These are phyloP conservation scores for Myiopsitta monachus DNA, from an alignment of 2,113 vertebrate genomes.

Conservation along the genomic window DNA sequence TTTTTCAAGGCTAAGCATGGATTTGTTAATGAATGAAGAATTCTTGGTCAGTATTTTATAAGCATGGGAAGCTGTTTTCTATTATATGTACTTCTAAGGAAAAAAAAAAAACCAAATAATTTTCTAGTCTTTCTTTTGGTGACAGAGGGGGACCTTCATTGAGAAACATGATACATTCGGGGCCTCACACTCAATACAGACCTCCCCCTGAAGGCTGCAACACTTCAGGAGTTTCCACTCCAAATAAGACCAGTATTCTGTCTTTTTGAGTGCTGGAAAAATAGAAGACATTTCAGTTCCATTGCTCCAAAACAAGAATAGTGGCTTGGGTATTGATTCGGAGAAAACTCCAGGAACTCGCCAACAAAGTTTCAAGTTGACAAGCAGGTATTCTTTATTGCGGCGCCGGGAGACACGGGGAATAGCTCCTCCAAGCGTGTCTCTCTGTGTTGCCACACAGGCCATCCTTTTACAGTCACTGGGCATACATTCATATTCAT, in stretches of 20 bases:
- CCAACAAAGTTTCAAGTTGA: too few relatives aligned
- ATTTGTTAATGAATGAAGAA: not conserved
- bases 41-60: constrained; percentile 2
- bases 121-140: not conserved
- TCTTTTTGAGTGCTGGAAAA: not conserved
- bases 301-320: not conserved
- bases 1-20: not conserved
- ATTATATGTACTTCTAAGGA: not conserved
- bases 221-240: not conserved
- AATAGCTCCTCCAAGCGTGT: too few relatives aligned
- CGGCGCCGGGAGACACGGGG: too few relatives aligned
- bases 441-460: too few relatives aligned
- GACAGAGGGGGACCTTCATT: not conserved
- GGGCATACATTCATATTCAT: too few relatives aligned
- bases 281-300: not conserved
- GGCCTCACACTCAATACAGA: not conserved
- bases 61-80: not conserved
- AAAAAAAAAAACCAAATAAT: not conserved
- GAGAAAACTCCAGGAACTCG: too few relatives aligned
- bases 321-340: not conserved
- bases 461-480: too few relatives aligned
- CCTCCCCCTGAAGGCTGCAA: not conserved
- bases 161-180: not conserved
- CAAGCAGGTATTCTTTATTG: too few relatives aligned
- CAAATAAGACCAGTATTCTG: not conserved